A percentile compares a stretch with the other conserved stretches of the same genome.
Evolutionary conservation across 92 coral and sea anemone genomes (phyloP).

Genomic region (Palythoa heliodiscus): DNA sequence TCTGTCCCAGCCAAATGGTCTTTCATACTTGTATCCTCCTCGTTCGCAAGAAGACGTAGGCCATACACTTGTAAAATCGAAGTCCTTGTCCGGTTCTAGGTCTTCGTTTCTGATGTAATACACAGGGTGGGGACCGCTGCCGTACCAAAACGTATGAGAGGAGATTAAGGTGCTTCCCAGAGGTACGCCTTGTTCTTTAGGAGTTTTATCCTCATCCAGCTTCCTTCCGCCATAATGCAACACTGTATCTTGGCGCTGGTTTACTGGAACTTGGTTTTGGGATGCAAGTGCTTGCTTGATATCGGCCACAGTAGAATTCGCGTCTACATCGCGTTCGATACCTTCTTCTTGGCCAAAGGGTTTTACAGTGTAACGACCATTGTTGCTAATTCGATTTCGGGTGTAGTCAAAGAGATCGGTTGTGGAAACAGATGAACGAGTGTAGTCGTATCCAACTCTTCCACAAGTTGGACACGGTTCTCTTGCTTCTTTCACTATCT

Average conservation of each 20-base stretch:
- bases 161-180: conserved; percentile 7
- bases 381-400: background rate
- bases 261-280: background rate
- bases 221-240: conserved; percentile 22
- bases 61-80: background rate
- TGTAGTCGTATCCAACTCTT: background rate
- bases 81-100: conserved; percentile 16
- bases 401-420: conserved; percentile 1
- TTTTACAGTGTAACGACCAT: conserved; percentile 3
- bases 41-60: background rate
- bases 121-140: conserved; percentile 12
- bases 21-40: conserved; percentile 36
- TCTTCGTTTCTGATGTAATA: conserved; percentile 6
- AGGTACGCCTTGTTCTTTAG: conserved; percentile 8
- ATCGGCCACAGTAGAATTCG: conserved; percentile 6
- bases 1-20: conserved; percentile 62
- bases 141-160: background rate
- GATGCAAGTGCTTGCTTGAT: conserved; percentile 24
- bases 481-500: background rate
- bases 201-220: conserved; percentile 9
- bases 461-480: conserved; percentile 20
- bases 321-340: conserved; percentile 18
- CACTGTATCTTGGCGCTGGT: background rate
- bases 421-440: background rate
- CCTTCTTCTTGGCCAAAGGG: conserved; percentile 9